phyloP scores from a whole-genome alignment of 2,888 invertebrate genomes.

The Nomada fucata region DNA sequence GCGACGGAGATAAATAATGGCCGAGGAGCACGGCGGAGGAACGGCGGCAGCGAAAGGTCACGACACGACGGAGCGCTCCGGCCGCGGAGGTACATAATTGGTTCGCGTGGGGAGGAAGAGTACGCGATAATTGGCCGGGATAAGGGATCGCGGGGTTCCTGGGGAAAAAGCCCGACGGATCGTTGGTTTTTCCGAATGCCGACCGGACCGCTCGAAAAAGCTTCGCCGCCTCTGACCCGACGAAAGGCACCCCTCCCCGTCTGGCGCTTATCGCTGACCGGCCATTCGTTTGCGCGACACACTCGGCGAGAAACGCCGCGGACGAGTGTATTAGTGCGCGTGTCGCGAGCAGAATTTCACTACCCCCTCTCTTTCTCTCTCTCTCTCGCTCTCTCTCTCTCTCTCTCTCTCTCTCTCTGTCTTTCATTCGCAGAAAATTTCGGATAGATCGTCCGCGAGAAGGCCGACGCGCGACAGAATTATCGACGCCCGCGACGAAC shows the following conservation, averaged over 20 bases:
- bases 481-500: not conserved
- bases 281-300: constrained; percentile 73
- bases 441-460: too few species aligned
- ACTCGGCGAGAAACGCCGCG: constrained; percentile 57
- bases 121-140: constrained; percentile 58
- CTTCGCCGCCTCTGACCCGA: constrained; percentile 60
- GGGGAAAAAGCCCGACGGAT: constrained; percentile 27
- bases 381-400: too few species aligned
- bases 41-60: constrained; percentile 54
- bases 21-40: constrained; percentile 44
- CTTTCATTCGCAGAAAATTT: too few species aligned
- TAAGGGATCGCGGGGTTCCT: constrained; percentile 51
- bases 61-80: constrained; percentile 30
- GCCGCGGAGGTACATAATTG: constrained; percentile 44
- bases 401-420: too few species aligned
- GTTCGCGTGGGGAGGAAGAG: constrained; percentile 58
- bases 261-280: constrained; percentile 71
- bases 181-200: constrained; percentile 39
- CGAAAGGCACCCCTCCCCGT: constrained; percentile 74
- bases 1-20: constrained; percentile 42
- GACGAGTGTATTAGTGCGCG: constrained; percentile 75
- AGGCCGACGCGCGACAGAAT: too few species aligned
- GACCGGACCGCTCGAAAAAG: constrained; percentile 38
- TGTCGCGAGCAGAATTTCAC: not conserved
- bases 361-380: too few species aligned